These are phyloP conservation scores for Petrocephalus sullivani DNA, from an alignment of 2,797 vertebrate genomes.

Conservation along the genomic window DNA sequence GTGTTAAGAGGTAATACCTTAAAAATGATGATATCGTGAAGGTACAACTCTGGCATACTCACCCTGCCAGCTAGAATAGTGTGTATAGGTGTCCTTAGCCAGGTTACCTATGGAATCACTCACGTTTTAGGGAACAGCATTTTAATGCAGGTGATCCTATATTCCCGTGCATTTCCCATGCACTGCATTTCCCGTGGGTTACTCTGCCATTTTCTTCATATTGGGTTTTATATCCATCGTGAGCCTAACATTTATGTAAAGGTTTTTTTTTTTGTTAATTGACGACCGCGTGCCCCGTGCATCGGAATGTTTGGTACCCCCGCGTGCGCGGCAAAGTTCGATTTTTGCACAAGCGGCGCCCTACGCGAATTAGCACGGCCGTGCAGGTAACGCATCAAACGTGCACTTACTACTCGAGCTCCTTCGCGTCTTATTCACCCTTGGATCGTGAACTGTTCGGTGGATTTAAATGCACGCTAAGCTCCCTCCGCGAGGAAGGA, in stretches of 20 bases:
- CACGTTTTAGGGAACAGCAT: not conserved
- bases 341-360: not conserved
- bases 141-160: not conserved
- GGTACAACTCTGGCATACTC: constrained; percentile 11
- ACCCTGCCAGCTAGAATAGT: not conserved
- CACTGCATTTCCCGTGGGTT: not conserved
- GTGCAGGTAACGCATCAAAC: not conserved
- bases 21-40: constrained; percentile 1
- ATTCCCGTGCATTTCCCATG: not conserved
- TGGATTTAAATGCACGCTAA: not conserved
- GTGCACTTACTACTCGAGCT: not conserved
- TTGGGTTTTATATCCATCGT: not conserved
- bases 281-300: not conserved
- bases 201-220: not conserved
- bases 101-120: not conserved
- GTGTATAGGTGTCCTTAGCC: not conserved
- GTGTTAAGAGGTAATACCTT: not conserved
- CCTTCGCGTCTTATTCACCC: not conserved
- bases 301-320: not conserved
- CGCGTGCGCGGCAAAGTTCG: not conserved
- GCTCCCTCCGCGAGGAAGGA: not conserved
- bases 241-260: not conserved
- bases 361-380: not conserved
- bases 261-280: not conserved
- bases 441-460: not conserved